Percentiles rank a stretch among this genome's conserved stretches.
These are phyloP conservation scores for Melitaea athalia DNA, from an alignment of 2,888 invertebrate genomes.

Conservation along the genomic window DNA sequence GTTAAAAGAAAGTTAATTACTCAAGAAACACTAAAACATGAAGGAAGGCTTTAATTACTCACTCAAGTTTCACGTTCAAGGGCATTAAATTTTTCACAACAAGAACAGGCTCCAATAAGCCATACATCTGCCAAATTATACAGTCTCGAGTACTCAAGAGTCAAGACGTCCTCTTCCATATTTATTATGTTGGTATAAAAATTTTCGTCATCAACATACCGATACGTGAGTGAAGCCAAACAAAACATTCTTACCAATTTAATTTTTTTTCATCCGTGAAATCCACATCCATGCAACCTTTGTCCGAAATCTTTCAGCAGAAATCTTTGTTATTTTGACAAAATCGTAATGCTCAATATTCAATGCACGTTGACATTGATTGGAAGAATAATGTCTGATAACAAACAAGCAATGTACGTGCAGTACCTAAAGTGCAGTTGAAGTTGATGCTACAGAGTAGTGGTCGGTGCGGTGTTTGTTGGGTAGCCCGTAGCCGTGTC, in stretches of 20 bases:
- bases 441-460: not conserved
- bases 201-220: constrained; percentile 16
- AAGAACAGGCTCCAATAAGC: not conserved
- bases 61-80: not conserved
- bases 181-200: constrained; percentile 12
- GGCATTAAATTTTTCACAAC: not conserved
- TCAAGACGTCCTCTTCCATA: constrained; percentile 30
- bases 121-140: constrained; percentile 27
- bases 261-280: constrained; percentile 13
- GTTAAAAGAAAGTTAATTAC: constrained; percentile 7
- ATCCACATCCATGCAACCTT: constrained; percentile 18
- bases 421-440: not conserved
- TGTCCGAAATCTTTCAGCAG: constrained; percentile 1
- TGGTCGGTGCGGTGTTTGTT: constrained; percentile 21
- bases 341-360: not conserved
- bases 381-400: not conserved
- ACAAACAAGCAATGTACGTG: constrained; percentile 18
- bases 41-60: constrained; percentile 1
- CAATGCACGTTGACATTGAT: not conserved
- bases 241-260: constrained; percentile 14
- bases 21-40: not conserved
- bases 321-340: constrained; percentile 3
- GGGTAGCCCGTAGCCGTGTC: constrained; percentile 33
- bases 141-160: constrained; percentile 11
- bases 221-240: constrained; percentile 10